A percentile compares a stretch with the other conserved stretches of the same genome.
phyloP scores from a whole-genome alignment of 2,113 vertebrate species.

The Tetraodon nigroviridis region DNA sequence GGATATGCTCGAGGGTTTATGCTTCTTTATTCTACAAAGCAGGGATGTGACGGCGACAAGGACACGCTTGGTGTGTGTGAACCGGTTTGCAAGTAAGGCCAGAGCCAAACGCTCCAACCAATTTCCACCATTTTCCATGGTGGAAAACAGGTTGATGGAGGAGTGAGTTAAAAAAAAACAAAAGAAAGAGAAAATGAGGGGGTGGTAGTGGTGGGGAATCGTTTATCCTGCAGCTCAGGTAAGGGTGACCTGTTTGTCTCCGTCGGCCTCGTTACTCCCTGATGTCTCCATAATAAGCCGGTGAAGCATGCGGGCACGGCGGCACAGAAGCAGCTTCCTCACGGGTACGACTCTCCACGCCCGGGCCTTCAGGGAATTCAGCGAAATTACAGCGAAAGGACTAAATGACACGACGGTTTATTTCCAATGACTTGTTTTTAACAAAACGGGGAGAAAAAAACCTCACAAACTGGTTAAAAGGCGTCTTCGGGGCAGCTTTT shows the following conservation, averaged over 20 bases:
- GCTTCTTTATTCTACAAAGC: constrained; percentile 37
- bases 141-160: constrained; percentile 22
- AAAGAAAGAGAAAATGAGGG: constrained; percentile 29
- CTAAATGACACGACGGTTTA: constrained; percentile 33
- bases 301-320: constrained; percentile 48
- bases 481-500: background rate
- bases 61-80: constrained; percentile 53
- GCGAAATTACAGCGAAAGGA: constrained; percentile 34
- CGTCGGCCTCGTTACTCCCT: constrained; percentile 54
- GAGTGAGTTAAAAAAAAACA: constrained; percentile 21
- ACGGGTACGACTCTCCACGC: constrained; percentile 11
- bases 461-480: background rate
- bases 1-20: constrained; percentile 3
- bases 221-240: constrained; percentile 59
- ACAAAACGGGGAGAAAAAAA: constrained; percentile 6
- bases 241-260: constrained; percentile 71
- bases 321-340: constrained; percentile 29
- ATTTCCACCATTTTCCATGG: too few species aligned
- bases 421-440: constrained; percentile 29
- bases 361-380: constrained; percentile 25
- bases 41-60: too few species aligned
- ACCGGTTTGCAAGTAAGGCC: constrained; percentile 59
- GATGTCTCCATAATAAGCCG: constrained; percentile 65
- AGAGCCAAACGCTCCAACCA: constrained; percentile 30
- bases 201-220: constrained; percentile 46